Evolutionary conservation across 2,113 vertebrate species (phyloP).

Genomic region (Charadrius vociferus): DNA sequence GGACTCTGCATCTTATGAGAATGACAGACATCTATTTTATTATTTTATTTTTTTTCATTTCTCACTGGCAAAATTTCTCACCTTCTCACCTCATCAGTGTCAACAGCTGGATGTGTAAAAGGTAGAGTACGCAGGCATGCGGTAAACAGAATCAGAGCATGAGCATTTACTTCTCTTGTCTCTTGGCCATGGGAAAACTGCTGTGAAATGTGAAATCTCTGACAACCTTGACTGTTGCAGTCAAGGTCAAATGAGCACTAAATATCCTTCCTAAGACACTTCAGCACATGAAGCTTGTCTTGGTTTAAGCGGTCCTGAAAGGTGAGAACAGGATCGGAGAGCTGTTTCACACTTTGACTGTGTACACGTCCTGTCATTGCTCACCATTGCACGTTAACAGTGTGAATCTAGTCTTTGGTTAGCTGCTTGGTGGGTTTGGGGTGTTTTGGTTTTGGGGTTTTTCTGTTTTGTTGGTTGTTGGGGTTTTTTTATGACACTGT

Average conservation of each 20-base stretch:
- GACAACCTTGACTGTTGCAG: constrained; percentile 36
- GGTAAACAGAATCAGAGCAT: not conserved
- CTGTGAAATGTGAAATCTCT: constrained; percentile 38
- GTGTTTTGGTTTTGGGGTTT: not conserved
- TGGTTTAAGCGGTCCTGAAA: not conserved
- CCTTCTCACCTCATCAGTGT: constrained; percentile 12
- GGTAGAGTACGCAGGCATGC: not conserved
- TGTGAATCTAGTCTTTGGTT: not conserved
- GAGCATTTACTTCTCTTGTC: constrained; percentile 1
- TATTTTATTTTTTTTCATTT: not conserved
- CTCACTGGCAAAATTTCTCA: constrained; percentile 8
- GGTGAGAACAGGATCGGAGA: not conserved
- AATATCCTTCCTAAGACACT: not conserved
- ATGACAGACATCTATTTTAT: not conserved
- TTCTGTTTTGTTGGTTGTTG: not conserved
- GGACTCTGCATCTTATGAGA: not conserved
- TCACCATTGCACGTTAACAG: not conserved
- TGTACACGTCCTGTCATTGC: not conserved
- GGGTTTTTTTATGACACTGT: not conserved
- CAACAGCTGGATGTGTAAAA: constrained; percentile 25
- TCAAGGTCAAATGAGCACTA: constrained; percentile 53
- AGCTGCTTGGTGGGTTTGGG: not conserved
- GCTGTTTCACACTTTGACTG: not conserved
- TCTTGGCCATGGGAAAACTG: not conserved
- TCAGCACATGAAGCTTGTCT: not conserved